These are phyloP conservation scores for Lepilemur ruficaudatus DNA, from an alignment of 2,797 vertebrate genomes.

Conservation along the genomic window DNA sequence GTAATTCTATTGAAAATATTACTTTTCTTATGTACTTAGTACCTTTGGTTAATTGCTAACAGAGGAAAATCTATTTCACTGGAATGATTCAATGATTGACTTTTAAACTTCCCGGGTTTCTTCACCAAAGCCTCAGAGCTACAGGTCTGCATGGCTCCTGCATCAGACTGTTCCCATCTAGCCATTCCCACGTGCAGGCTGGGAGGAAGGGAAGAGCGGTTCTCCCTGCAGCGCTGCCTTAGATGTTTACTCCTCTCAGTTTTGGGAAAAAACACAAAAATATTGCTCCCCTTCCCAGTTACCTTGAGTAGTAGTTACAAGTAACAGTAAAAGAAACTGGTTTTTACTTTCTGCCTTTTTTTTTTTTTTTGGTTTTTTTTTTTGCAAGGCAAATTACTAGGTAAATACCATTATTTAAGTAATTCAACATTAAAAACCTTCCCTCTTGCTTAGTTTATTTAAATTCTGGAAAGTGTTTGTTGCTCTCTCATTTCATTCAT, in stretches of 20 bases:
- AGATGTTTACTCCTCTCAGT: background rate
- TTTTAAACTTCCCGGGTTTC: background rate
- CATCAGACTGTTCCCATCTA: background rate
- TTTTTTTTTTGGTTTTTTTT: background rate
- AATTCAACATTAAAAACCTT: constrained; percentile 31
- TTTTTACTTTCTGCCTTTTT: background rate
- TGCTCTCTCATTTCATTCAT: constrained; percentile 53
- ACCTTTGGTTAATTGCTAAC: background rate
- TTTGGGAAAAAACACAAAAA: background rate
- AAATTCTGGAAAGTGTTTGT: background rate
- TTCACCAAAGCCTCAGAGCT: background rate
- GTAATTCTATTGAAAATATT: background rate
- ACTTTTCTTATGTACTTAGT: background rate
- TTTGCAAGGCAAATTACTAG: constrained; percentile 34
- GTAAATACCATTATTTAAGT: constrained; percentile 38
- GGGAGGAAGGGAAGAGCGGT: background rate
- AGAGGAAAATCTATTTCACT: background rate
- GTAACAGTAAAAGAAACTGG: background rate
- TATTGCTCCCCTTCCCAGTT: background rate
- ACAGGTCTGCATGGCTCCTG: rapidly evolving
- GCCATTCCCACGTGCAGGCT: background rate
- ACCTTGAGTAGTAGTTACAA: background rate
- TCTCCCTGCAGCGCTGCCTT: background rate
- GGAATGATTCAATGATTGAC: background rate
- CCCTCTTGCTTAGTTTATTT: constrained; percentile 41